A percentile compares a stretch with the other conserved stretches of the same genome.
Evolutionary conservation across 2,797 vertebrate genomes (phyloP).

Genomic region (Sciurus carolinensis): DNA sequence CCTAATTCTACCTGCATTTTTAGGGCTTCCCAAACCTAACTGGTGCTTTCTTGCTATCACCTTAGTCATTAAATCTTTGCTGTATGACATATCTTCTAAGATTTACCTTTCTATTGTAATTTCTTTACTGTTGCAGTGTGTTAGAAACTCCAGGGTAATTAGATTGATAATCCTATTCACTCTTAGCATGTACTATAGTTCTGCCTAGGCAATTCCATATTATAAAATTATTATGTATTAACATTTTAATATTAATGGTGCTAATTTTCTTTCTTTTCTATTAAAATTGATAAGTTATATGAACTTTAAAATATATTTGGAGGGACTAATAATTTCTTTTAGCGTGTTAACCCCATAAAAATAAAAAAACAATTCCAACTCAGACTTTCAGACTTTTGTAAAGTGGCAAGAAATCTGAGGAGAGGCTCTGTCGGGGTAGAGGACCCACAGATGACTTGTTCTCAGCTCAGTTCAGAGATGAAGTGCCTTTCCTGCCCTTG

Average conservation of each 20-base stretch:
- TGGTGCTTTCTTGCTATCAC: neutral
- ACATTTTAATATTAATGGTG: neutral
- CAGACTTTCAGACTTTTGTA: neutral
- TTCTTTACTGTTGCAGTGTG: neutral
- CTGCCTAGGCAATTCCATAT: neutral
- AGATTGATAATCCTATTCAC: neutral
- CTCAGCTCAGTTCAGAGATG: neutral
- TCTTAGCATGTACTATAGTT: neutral
- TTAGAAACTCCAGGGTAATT: neutral
- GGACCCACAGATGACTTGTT: neutral
- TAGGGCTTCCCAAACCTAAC: neutral
- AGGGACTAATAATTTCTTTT: conserved; percentile 2
- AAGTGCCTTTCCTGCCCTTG: neutral
- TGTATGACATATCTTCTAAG: neutral
- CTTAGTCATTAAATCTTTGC: neutral
- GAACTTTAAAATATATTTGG: neutral
- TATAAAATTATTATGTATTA: neutral
- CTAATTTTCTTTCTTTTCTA: neutral
- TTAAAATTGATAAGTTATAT: neutral
- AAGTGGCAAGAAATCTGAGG: neutral
- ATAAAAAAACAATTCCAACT: neutral
- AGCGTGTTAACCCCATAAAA: neutral
- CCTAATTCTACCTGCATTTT: neutral
- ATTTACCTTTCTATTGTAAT: neutral
- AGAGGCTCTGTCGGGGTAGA: neutral